These are phyloP conservation scores for Minunthozetes semirufus DNA, from an alignment of 2,888 invertebrate species.

Conservation along the genomic window DNA sequence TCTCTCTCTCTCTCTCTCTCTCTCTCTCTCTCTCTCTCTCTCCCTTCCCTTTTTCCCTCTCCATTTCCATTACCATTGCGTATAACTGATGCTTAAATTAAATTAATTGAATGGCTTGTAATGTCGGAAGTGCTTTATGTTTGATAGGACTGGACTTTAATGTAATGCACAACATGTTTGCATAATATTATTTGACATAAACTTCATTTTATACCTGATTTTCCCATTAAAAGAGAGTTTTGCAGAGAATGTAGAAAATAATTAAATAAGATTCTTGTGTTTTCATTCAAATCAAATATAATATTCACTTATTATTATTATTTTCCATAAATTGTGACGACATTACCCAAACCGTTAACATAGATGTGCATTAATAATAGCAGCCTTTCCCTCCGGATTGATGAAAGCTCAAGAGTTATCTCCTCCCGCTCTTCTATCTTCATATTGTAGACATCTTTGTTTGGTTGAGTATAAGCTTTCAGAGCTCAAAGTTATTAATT, in stretches of 20 bases:
- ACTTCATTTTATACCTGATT: constrained; percentile 7
- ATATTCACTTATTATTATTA: background rate
- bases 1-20: background rate
- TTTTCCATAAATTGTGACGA: background rate
- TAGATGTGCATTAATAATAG: background rate
- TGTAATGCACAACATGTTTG: background rate
- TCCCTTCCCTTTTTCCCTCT: background rate
- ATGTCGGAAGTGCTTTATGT: background rate
- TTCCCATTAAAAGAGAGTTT: constrained; percentile 4
- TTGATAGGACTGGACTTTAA: background rate
- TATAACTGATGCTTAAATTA: background rate
- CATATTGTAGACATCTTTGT: too few relatives aligned
- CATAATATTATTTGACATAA: constrained; percentile 20
- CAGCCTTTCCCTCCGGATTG: too few relatives aligned
- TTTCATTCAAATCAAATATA: background rate
- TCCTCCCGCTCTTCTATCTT: too few relatives aligned
- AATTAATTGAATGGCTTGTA: constrained; percentile 2
- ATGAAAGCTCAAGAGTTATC: too few relatives aligned
- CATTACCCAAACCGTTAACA: background rate
- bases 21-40: background rate
- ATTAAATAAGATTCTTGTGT: background rate
- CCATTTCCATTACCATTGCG: background rate
- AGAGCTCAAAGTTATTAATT: too few relatives aligned
- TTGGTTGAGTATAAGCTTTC: too few relatives aligned
- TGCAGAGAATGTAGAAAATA: background rate